Evolutionary conservation across 2,113 vertebrate species (phyloP), one percentile per base, ranked within the genome.

Genomic region (Emberiza fucata): DNA sequence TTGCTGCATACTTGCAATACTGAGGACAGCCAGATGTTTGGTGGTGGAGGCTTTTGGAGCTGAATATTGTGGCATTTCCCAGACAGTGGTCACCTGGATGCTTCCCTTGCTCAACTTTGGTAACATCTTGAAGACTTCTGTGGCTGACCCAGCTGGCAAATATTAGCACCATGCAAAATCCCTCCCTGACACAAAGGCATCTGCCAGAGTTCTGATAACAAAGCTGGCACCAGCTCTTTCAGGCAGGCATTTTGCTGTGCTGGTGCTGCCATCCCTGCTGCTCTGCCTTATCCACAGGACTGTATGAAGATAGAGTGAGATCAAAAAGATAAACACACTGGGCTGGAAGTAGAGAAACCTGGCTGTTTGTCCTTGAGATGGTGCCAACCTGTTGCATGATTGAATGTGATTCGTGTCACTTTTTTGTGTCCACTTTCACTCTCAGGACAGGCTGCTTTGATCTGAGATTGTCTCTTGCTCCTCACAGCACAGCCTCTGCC

Each of bases 371-470:
- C 23, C 78, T 70, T 87, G 72, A 84, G 73, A 15, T 42, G 25
- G 39, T 84, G 25, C 69, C 69, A 61, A 16, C 39, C 42, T 69
- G 21, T 48, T 51, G 7, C 1, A 1, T 27, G 53, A 66, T 39
- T 42, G 29, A 75, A 65, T 31, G n/a, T 65, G 56, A 78, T 37
- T 54, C 56, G 4, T 2, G 2, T 68, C 17, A 44, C 22, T 21
- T 59, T 27, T 73, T 45, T 5, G 1, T 50, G 51, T 75, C 23
- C 4, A 1, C 31, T 60, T 81, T 44, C 13, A 21, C 15, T 48
- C 28, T 53, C 54, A 5, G 8, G 24, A 54, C 39, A 80, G 44
- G 11, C 13, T 15, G 25, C 53, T 66, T 91, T 0, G 0, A 17
- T 44, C 53, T 51, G 45, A 27, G 1, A n/a, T 64, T 61, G 21